Percentiles rank a stretch among this genome's conserved stretches.
These are phyloP conservation scores for Lasioglossum albipes DNA, from an alignment of 1,140 invertebrate genomes.

Conservation along the genomic window DNA sequence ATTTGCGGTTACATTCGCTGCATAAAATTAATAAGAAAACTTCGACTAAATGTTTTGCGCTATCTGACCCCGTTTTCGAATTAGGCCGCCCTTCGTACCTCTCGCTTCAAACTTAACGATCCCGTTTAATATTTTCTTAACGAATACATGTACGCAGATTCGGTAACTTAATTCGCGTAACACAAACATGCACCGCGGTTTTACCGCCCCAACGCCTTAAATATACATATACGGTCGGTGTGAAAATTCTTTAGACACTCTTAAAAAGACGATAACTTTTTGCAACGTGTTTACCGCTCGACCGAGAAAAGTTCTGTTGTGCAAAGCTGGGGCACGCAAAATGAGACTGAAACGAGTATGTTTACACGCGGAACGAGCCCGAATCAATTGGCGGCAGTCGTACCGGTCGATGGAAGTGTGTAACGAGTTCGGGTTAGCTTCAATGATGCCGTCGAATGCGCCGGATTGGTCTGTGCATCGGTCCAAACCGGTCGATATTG, in stretches of 20 bases:
- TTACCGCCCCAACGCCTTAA: neutral
- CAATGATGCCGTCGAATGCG: conserved; percentile 23
- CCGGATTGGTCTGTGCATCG: conserved; percentile 26
- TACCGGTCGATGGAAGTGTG: conserved; percentile 25
- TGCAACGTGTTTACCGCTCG: too few species aligned
- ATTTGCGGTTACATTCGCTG: neutral
- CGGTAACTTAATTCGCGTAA: neutral
- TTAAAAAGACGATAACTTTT: too few species aligned
- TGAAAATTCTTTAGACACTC: too few species aligned
- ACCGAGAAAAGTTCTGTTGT: too few species aligned
- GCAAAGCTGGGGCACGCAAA: conserved; percentile 22
- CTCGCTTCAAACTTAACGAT: neutral
- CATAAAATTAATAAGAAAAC: conserved; percentile 2
- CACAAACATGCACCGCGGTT: too few species aligned
- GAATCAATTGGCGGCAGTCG: conserved; percentile 53
- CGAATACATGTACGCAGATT: neutral
- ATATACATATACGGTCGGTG: neutral
- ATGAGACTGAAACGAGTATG: conserved; percentile 48
- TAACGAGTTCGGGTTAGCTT: conserved; percentile 39
- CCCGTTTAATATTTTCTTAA: conserved; percentile 1
- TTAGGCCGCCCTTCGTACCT: neutral
- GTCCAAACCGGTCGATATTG: conserved; percentile 34
- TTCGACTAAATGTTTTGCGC: neutral
- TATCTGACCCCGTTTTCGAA: conserved; percentile 3
- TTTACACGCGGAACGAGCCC: conserved; percentile 34